Evolutionary conservation across 2,113 vertebrate species (phyloP), one percentile per base, ranked within the genome.

Genomic region (Fulica atra): DNA sequence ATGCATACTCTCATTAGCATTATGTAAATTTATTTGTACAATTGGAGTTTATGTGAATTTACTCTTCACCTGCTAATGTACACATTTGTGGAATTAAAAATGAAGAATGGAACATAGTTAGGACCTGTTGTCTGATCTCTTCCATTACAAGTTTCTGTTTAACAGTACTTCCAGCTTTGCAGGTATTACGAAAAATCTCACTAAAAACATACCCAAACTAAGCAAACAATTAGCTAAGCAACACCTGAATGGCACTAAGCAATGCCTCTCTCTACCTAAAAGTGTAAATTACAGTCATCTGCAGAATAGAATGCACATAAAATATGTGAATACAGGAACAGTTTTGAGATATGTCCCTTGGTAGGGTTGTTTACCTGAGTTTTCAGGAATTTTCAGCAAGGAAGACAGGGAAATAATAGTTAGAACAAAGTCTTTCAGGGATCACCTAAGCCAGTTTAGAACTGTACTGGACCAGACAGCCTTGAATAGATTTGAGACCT

Each of bases 221-320:
- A 69, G 33, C 10, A 69, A 90, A 81, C 16, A 56, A 74, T 64
- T 54, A 84, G 38, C 15, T 60, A 44, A 63, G 25, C 29, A 73
- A 60, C 0, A 2, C 4, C 11, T 9, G n/a, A 44, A 64, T 20
- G 0, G 2, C 28, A 28, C 20, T 38, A 11, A n/a, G 11, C 42
- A 70, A 56, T 50, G 19, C 10, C 35, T 74, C 13, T n/a, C n/a
- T 84, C 38, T 54, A 16, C 48, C 51, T 59, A 21, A 28, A 71
- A 60, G 11, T 20, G 8, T 25, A 74, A 66, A 74, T 17, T 56
- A 4, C 60, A 61, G 36, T 33, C 83, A 10, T 28, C 35, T 81
- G 60, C n/a, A 68, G 28, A 86, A 76, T 6, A 71, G 36, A 89
- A 90, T 38, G 36, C 1, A 12, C 8, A 21, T 31, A 88, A 85